phyloP scores from a whole-genome alignment of 2,797 vertebrate genomes.

The Chelidonichthys spinosus region DNA sequence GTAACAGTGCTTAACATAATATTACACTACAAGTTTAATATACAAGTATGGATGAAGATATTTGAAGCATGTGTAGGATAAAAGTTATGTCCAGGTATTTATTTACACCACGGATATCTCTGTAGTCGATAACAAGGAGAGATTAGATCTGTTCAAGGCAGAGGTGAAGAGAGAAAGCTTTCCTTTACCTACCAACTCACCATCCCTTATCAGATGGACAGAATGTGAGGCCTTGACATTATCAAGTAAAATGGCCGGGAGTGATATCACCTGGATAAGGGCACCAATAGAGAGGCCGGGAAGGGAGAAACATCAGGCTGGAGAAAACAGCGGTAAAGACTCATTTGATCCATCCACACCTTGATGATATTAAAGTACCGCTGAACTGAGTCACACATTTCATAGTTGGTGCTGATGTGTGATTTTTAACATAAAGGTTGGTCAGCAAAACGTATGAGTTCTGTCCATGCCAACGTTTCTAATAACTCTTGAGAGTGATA shows the following conservation, averaged over 20 bases:
- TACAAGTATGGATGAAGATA: background rate
- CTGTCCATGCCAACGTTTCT: constrained; percentile 22
- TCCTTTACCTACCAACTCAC: constrained; percentile 43
- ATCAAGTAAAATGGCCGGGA: constrained; percentile 46
- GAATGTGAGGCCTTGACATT: constrained; percentile 55
- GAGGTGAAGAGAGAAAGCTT: constrained; percentile 58
- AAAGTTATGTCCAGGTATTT: constrained; percentile 23
- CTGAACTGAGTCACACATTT: background rate
- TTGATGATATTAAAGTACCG: background rate
- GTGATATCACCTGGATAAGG: constrained; percentile 46
- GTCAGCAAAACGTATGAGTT: background rate
- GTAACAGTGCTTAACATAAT: too few species aligned
- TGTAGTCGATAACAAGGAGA: constrained; percentile 30
- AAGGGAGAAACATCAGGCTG: constrained; percentile 18
- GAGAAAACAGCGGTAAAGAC: constrained; percentile 14
- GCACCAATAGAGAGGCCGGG: constrained; percentile 4
- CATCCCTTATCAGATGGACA: constrained; percentile 63
- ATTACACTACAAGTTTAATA: too few species aligned
- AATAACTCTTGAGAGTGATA: constrained; percentile 51
- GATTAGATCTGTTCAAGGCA: constrained; percentile 50
- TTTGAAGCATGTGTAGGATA: constrained; percentile 14
- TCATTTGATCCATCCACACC: constrained; percentile 35
- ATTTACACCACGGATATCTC: constrained; percentile 23
- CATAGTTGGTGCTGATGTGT: background rate
- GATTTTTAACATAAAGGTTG: background rate